Base-by-base conservation (phyloP, 2,888 invertebrate species). In the Cyrtodaria siliqua region DNA sequence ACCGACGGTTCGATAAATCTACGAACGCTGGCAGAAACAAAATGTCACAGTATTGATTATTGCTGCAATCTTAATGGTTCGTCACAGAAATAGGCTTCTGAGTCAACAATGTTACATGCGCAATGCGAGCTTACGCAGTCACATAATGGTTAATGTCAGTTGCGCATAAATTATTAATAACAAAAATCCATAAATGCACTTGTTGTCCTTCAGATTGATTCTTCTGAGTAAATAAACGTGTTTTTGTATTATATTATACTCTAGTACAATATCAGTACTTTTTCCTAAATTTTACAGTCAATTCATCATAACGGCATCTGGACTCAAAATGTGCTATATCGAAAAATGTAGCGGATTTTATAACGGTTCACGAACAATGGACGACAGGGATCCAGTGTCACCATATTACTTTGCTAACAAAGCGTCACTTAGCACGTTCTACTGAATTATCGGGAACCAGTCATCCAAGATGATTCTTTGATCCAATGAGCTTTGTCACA, bases 351-450 rank as follows among this genome's bases (percentile, higher is more conserved):
- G 55, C 70, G 76, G 73, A 62, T 77, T 67, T 76, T 80, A 79
- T 79, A 79, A 79, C 73, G 79, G 79, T 74, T 62, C 40, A 23
- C 50, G 27, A 60, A 74, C 73, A 69, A 70, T 62, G 50, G 66
- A 38, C 29, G 29, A 33, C 42, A 24, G 67, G 62, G 66, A 42
- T 55, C 55, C 79, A 29, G 64, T 69, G 73, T 66, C 69, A 61
- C 78, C n/a, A 73, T 64, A 73, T 69, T 64, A 69, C n/a, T 42
- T 62, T 52, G 40, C 1, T 12, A 67, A 57, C 64, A 66, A 64
- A 56, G 66, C 49, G 38, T 24, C 33, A 50, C 27, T 44, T 55
- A 42, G 57, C 33, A 57, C 56, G 29, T 27, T 59, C 50, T 64
- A 56, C 61, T 20, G 50, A 4, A 33, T 60, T 40, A 57, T 70